phyloP scores from a whole-genome alignment of 2,888 invertebrate genomes.

The Campoplex capitator region DNA sequence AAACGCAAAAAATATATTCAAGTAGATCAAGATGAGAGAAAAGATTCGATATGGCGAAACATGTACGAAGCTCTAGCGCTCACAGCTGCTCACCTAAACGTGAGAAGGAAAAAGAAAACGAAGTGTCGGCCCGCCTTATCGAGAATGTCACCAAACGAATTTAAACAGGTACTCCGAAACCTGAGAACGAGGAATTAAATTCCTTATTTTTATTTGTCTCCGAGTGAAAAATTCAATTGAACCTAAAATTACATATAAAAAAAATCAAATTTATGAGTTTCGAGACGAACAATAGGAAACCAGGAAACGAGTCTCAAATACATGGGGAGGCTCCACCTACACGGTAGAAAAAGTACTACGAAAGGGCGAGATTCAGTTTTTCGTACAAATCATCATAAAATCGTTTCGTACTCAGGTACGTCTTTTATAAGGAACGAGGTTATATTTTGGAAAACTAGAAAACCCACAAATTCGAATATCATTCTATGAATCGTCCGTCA shows the following conservation, averaged over 20 bases:
- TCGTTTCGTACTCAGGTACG: too few relatives aligned
- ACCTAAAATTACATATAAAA: background rate
- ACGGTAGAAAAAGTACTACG: background rate
- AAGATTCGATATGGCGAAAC: background rate
- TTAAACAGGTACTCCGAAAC: background rate
- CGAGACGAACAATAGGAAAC: too few relatives aligned
- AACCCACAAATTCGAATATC: background rate
- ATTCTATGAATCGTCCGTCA: too few relatives aligned
- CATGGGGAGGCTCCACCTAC: too few relatives aligned
- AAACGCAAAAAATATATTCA: constrained; percentile 34
- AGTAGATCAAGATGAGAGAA: constrained; percentile 9
- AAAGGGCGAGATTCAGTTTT: background rate
- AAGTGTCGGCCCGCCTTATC: constrained; percentile 7
- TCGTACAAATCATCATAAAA: background rate
- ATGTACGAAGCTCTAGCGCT: constrained; percentile 26
- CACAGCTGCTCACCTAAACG: constrained; percentile 38
- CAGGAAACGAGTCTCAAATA: too few relatives aligned
- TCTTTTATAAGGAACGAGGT: background rate
- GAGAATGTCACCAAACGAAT: constrained; percentile 39
- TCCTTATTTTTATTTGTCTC: background rate
- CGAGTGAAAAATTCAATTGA: background rate
- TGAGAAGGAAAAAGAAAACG: constrained; percentile 15
- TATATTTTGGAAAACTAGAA: background rate
- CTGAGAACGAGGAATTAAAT: background rate
- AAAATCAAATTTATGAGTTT: too few relatives aligned